These are phyloP conservation scores for Amphiprion clarkii DNA, from an alignment of 2,797 vertebrate species.

Conservation along the genomic window DNA sequence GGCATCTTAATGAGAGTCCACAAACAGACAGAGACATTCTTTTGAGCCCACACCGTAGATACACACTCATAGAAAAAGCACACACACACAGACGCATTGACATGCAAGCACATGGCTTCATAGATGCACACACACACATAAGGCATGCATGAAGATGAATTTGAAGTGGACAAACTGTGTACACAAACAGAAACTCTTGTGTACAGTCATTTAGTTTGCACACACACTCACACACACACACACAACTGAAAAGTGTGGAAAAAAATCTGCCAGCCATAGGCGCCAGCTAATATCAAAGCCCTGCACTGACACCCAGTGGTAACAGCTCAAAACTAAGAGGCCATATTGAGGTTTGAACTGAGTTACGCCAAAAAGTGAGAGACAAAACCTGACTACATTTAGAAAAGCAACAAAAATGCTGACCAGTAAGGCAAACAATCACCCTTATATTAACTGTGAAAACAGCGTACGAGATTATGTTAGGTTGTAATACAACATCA, in stretches of 20 bases:
- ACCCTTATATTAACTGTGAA: neutral
- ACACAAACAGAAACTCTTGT: constrained; percentile 17
- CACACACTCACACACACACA: neutral
- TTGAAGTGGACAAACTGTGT: constrained; percentile 18
- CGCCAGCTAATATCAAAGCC: constrained; percentile 37
- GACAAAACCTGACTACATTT: neutral
- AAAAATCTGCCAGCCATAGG: constrained; percentile 15
- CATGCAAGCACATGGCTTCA: constrained; percentile 17
- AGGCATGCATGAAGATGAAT: constrained; percentile 30
- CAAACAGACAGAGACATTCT: constrained; percentile 63
- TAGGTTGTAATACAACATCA: neutral
- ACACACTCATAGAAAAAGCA: constrained; percentile 17
- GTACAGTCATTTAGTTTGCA: neutral
- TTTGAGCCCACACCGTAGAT: constrained; percentile 43
- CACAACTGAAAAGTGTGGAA: neutral
- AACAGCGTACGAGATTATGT: neutral
- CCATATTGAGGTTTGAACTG: neutral
- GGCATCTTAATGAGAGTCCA: constrained; percentile 72
- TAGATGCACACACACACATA: constrained; percentile 8
- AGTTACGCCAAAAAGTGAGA: neutral
- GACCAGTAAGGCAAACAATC: neutral
- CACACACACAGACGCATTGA: constrained; percentile 22
- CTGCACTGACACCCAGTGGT: constrained; percentile 76
- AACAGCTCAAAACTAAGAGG: constrained; percentile 1
- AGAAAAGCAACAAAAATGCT: neutral